These are phyloP conservation scores for Seira ritae DNA, from an alignment of 2,888 invertebrate species.

Conservation along the genomic window DNA sequence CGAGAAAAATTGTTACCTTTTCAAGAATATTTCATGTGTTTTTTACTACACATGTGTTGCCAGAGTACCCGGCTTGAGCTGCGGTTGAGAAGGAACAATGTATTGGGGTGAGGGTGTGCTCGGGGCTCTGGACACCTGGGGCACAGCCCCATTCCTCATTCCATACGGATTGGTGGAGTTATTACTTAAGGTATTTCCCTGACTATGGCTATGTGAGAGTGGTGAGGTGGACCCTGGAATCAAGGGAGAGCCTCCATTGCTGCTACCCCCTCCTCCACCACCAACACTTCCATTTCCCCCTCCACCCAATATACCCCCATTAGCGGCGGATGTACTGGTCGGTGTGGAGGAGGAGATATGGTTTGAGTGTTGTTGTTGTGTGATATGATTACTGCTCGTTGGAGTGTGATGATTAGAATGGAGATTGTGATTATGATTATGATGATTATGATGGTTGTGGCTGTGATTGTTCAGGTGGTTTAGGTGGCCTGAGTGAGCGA, in stretches of 20 bases:
- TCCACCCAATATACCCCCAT: constrained; percentile 42
- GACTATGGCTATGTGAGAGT: constrained; percentile 58
- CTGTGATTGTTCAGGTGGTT: constrained; percentile 74
- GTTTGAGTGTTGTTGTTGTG: constrained; percentile 32
- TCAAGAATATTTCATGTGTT: too few relatives aligned
- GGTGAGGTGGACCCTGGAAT: constrained; percentile 64
- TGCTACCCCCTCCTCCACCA: constrained; percentile 22
- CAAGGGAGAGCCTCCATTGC: constrained; percentile 65
- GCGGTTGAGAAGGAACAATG: constrained; percentile 78
- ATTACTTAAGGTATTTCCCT: constrained; percentile 56
- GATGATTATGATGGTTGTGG: constrained; percentile 78
- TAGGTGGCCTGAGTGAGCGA: constrained; percentile 88
- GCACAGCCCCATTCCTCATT: constrained; percentile 77
- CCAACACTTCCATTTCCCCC: neutral
- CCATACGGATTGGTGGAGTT: constrained; percentile 72
- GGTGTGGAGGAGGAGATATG: constrained; percentile 41
- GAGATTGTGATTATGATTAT: constrained; percentile 80
- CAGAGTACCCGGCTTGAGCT: constrained; percentile 81
- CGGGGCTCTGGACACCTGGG: constrained; percentile 76
- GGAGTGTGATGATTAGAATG: constrained; percentile 42
- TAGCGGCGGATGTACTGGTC: constrained; percentile 44
- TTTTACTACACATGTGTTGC: constrained; percentile 82
- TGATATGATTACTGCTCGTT: constrained; percentile 50
- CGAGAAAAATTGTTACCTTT: constrained; percentile 12
- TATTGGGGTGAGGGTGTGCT: constrained; percentile 78